Base-by-base conservation (phyloP, 2,888 invertebrate species). In the Andrena praecox region DNA sequence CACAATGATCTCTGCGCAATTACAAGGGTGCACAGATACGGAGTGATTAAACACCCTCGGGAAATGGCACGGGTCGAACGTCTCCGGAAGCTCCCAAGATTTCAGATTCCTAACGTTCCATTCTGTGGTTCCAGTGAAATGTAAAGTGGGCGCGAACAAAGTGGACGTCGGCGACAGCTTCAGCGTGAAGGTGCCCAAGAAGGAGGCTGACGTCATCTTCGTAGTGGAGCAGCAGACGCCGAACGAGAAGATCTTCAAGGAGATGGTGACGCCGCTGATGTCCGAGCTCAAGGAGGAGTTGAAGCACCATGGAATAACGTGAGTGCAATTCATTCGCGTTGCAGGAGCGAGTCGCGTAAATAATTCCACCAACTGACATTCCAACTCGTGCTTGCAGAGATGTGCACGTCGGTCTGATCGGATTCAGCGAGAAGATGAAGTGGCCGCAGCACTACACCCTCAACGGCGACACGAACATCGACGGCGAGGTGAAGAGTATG, bases 171-270 rank as follows among this genome's bases (percentile, higher is more conserved):
- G 96, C 0, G 96, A 97, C 16, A 94, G 93, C 24, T 96, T 96
- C 92, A 95, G 95, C 70, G 94, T 96, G 0, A 96, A 96, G 89
- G 91, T 95, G 33, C 97, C 97, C 0, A 95, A 95, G 82, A 96
- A 96, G 82, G 95, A 97, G 84, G 98, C 97, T 1, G 98, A 98
- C 91, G 95, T 98, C 76, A 94, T 98, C 0, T 95, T 98, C 74
- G 95, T 97, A 0, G 95, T 98, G 10, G 98, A 98, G 89, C 95
- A 96, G 83, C 93, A 93, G 3, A 93, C 95, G 92, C 93, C 94
- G 56, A 97, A 96, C 92, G 96, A 96, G 89, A 95, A 95, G 83
- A 93, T 95, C 56, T 96, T 95, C 95, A 96, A 96, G 85, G 95
- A 96, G 35, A 92, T 97, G 80, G 93, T 96, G 0, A 95, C 95